phyloP scores from a whole-genome alignment of 2,113 vertebrate genomes.

The Grammomys surdaster region DNA sequence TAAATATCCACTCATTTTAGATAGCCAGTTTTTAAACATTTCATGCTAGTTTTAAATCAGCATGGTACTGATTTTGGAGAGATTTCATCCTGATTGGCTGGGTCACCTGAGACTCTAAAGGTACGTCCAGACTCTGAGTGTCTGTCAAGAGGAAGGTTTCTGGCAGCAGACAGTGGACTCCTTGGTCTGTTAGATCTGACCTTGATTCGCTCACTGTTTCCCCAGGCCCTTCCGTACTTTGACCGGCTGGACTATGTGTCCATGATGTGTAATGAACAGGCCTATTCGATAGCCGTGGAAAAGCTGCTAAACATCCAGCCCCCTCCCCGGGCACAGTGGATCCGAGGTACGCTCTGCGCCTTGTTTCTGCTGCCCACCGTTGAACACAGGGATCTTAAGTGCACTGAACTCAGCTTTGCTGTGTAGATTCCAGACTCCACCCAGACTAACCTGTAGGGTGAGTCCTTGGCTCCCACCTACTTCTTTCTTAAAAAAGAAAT shows the following conservation, averaged over 20 bases:
- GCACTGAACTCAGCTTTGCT: background rate
- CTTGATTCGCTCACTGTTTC: rapidly evolving
- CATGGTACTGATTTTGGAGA: background rate
- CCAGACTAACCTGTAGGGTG: too few relatives aligned
- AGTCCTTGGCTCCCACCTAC: rapidly evolving
- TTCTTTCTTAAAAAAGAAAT: background rate
- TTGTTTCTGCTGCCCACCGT: background rate
- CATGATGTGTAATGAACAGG: conserved; percentile 99
- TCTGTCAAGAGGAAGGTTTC: background rate
- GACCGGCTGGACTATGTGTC: conserved; percentile 98
- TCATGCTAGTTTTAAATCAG: background rate
- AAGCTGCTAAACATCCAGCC: conserved; percentile 96
- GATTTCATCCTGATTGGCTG: background rate
- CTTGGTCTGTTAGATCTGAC: background rate
- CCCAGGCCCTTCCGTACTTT: conserved; percentile 95
- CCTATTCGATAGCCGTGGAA: conserved; percentile 95
- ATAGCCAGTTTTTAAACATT: background rate
- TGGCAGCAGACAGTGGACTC: background rate
- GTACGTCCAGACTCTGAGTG: too few relatives aligned
- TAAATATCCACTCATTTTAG: background rate
- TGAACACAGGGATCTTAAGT: background rate
- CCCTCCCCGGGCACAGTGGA: conserved; percentile 94
- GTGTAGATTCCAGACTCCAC: background rate
- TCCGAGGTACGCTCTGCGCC: conserved; percentile 89
- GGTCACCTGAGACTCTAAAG: background rate